These are phyloP conservation scores for Puntigrus tetrazona DNA, from an alignment of 2,113 vertebrate genomes.

Conservation along the genomic window DNA sequence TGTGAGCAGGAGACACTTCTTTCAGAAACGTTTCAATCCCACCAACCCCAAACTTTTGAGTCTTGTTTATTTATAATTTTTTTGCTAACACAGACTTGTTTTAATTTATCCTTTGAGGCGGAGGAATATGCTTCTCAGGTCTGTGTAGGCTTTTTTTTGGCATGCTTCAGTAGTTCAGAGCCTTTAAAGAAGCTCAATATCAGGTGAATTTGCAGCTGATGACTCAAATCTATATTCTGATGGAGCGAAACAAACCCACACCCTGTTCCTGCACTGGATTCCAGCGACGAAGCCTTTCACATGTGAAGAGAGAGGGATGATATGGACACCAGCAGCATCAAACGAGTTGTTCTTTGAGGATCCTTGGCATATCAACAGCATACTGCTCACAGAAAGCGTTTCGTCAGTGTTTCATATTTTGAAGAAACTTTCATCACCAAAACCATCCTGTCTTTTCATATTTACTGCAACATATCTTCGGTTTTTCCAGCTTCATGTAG, in stretches of 20 bases:
- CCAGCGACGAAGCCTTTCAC: too few species aligned
- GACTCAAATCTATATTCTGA: neutral
- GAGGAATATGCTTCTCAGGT: neutral
- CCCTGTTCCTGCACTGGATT: neutral
- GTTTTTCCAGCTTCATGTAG: neutral
- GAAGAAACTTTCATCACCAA: neutral
- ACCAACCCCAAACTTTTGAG: too few species aligned
- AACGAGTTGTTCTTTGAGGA: neutral
- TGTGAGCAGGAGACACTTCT: neutral
- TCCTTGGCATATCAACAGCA: neutral
- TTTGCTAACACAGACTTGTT: neutral
- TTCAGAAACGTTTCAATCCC: neutral
- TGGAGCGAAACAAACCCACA: neutral
- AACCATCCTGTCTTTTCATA: neutral
- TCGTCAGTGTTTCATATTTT: neutral
- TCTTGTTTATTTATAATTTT: neutral
- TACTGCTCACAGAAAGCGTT: neutral
- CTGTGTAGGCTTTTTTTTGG: neutral
- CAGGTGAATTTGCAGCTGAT: neutral
- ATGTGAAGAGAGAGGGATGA: too few species aligned
- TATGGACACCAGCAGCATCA: neutral
- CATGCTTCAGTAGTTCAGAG: neutral
- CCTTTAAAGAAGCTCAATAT: neutral
- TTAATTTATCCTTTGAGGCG: neutral
- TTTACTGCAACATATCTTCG: neutral